These are phyloP conservation scores for Nannoperca obscura DNA, from an alignment of 2,797 vertebrate genomes.

Conservation along the genomic window DNA sequence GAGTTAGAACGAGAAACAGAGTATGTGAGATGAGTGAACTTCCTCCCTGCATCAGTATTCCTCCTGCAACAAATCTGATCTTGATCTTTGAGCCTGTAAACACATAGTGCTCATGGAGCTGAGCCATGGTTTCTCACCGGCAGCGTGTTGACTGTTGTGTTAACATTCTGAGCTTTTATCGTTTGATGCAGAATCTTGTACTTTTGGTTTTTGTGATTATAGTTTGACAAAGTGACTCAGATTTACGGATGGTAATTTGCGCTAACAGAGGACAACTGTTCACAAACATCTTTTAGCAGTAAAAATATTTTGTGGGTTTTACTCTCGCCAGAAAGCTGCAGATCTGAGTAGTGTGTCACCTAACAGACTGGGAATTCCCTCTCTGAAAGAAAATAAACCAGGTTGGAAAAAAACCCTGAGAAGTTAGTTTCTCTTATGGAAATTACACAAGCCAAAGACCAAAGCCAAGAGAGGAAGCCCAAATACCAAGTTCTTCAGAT, in stretches of 20 bases:
- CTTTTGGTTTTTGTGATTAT: constrained; percentile 24
- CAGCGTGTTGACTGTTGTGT: constrained; percentile 10
- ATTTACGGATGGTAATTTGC: background rate
- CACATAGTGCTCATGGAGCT: background rate
- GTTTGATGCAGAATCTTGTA: background rate
- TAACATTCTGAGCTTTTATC: background rate
- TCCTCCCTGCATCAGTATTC: constrained; percentile 32
- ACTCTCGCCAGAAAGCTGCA: constrained; percentile 35
- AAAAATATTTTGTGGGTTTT: constrained; percentile 36
- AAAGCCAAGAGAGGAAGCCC: constrained; percentile 7
- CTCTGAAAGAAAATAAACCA: constrained; percentile 51
- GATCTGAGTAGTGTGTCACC: constrained; percentile 55
- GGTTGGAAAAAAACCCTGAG: constrained; percentile 17
- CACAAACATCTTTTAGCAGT: constrained; percentile 26
- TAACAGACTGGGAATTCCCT: constrained; percentile 68
- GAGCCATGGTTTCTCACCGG: background rate
- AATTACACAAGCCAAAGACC: constrained; percentile 15
- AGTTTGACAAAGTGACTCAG: constrained; percentile 9
- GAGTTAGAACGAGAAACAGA: background rate
- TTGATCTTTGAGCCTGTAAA: constrained; percentile 21
- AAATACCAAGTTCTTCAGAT: background rate
- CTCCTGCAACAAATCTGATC: constrained; percentile 9
- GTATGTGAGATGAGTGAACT: background rate
- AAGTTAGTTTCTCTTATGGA: constrained; percentile 52
- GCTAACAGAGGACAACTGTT: constrained; percentile 2